Evolutionary conservation across 2,797 vertebrate species (phyloP).

Genomic region (Sternotherus odoratus): DNA sequence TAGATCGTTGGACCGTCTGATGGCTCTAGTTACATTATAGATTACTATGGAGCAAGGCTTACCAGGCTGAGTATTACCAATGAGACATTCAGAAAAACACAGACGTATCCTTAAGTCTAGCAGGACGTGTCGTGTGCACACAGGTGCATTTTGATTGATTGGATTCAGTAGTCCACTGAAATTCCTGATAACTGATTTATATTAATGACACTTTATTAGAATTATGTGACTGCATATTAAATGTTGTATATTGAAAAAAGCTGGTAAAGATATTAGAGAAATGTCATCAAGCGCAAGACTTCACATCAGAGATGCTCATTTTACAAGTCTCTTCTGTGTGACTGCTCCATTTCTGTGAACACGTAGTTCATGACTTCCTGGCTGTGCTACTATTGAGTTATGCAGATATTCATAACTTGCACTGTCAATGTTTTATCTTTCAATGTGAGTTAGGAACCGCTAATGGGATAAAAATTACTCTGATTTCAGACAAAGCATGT

Average conservation of each 20-base stretch:
- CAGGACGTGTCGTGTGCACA: slow-evolving; percentile 9
- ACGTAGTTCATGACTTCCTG: not conserved
- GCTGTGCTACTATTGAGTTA: not conserved
- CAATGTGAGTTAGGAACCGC: not conserved
- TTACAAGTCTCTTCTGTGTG: not conserved
- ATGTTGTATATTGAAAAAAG: not conserved
- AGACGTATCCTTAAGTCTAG: slow-evolving; percentile 85
- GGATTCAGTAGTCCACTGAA: not conserved
- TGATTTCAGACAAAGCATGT: not conserved
- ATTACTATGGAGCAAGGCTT: slow-evolving; percentile 96
- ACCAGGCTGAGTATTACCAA: slow-evolving; percentile 92
- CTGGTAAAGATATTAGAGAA: not conserved
- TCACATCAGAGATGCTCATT: not conserved
- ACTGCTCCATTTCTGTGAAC: slow-evolving; percentile 23
- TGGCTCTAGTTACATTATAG: slow-evolving; percentile 96
- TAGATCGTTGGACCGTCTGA: slow-evolving; percentile 97
- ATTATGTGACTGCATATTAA: not conserved
- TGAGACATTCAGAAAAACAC: slow-evolving; percentile 94
- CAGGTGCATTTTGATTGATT: not conserved
- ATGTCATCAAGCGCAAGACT: slow-evolving; percentile 3
- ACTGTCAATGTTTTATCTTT: not conserved
- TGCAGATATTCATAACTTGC: not conserved
- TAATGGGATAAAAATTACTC: not conserved
- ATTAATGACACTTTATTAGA: not conserved
- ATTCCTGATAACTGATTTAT: not conserved